Base-by-base conservation (phyloP, 2,888 invertebrate genomes). In the Lochmaea crataegi region DNA sequence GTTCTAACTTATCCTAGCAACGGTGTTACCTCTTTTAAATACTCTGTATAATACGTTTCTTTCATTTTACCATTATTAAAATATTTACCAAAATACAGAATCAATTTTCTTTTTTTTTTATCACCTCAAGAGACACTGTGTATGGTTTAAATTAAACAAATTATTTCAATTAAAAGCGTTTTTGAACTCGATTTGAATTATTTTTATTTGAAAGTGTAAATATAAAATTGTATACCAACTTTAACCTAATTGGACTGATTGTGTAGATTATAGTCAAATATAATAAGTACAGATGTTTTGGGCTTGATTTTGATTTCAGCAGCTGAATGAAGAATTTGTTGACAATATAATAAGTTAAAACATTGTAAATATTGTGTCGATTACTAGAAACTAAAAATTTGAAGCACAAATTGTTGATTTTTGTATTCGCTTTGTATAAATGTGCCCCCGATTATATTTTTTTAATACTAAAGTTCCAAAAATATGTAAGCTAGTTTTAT, bases 351-450 rank as follows among this genome's bases (percentile, higher is more conserved):
- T 48, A 16, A 60, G 32, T 53, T 42, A 32, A 41, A 51, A 65
- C 56, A n/a, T 38, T 68, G 68, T 72, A 71, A 72, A 72, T 72
- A 72, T 61, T 68, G 45, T 64, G 45, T 58, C 48, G 5, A 57
- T 63, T 57, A 16, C 41, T 67, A 26, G 63, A 26, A 65, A 16
- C 41, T 68, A n/a, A 65, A 48, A 68, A 41, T 42, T 45, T 61
- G 51, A 67, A 66, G 70, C 73, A 73, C 73, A 70, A 73, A 68
- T 66, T 18, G 6, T 60, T 61, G 45, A 65, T 73, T 73, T 73
- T 73, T 73, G 58, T 73, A 73, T 73, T 63, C 57, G 73, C 73
- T 73, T 73, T 73, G 73, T 70, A 73, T 61, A 73, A 63, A 73
- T 18, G 61, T 42, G 61, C 61, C 60, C 61, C 60, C 56, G 22